phyloP scores from a whole-genome alignment of 2,888 invertebrate genomes.

The Pachycephus smyrnensis region DNA sequence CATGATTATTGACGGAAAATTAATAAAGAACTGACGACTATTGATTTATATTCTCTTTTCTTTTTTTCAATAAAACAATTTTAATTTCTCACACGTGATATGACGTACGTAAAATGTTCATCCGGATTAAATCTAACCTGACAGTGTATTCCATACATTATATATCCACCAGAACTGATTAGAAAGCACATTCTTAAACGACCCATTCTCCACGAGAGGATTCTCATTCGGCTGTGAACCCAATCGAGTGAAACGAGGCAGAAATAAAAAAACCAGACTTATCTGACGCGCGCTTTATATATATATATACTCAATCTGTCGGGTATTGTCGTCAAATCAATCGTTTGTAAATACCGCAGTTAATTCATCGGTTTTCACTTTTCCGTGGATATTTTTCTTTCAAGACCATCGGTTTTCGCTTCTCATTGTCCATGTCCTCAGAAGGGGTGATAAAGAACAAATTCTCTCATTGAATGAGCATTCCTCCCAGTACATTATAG shows the following conservation, averaged over 20 bases:
- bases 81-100: background rate
- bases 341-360: background rate
- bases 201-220: constrained; percentile 26
- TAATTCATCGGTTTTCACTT: background rate
- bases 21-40: background rate
- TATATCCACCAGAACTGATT: background rate
- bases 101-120: background rate
- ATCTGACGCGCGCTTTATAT: background rate
- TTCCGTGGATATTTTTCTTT: background rate
- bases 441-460: background rate
- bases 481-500: background rate
- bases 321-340: background rate
- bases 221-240: constrained; percentile 39
- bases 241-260: constrained; percentile 29
- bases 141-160: background rate
- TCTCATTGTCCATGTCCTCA: background rate
- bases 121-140: background rate
- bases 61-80: background rate
- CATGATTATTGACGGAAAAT: background rate
- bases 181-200: background rate
- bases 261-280: background rate
- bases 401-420: background rate
- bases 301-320: background rate
- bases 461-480: background rate
- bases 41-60: background rate